A percentile compares a stretch with the other conserved stretches of the same genome.
These are phyloP conservation scores for Folsomia candida DNA, from an alignment of 2,888 invertebrate genomes.

Conservation along the genomic window DNA sequence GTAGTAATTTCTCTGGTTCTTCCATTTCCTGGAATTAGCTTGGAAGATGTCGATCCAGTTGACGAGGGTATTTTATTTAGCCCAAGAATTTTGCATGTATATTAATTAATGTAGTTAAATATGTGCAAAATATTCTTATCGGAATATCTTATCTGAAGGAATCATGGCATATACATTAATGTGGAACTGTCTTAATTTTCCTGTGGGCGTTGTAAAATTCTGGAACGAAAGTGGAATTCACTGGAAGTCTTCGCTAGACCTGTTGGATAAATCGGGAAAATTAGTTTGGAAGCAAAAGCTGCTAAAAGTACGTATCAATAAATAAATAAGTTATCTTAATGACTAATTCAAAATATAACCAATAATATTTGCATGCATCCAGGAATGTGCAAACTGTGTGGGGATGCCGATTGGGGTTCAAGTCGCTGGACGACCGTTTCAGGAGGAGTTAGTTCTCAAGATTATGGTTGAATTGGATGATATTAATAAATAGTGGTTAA, in stretches of 20 bases:
- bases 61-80: background rate
- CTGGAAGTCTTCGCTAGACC: background rate
- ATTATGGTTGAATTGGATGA: slow-evolving; percentile 52
- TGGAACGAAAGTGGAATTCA: slow-evolving; percentile 38
- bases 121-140: too few species aligned
- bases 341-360: too few species aligned
- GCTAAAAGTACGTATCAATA: background rate
- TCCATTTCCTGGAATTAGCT: background rate
- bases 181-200: slow-evolving; percentile 40
- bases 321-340: too few species aligned
- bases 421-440: slow-evolving; percentile 54
- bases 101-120: too few species aligned
- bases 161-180: slow-evolving; percentile 27
- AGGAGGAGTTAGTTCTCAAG: slow-evolving; percentile 55
- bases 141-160: too few species aligned
- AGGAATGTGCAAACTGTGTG: slow-evolving; percentile 38
- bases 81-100: background rate
- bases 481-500: slow-evolving; percentile 15
- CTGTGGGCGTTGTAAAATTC: slow-evolving; percentile 37
- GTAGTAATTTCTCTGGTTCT: slow-evolving; percentile 37
- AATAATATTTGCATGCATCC: too few species aligned
- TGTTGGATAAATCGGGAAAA: background rate
- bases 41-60: slow-evolving; percentile 5
- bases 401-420: slow-evolving; percentile 55
- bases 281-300: background rate